Percentiles rank a stretch among this genome's conserved stretches.
These are phyloP conservation scores for Halcyon senegalensis DNA, from an alignment of 2,113 vertebrate species.

Conservation along the genomic window DNA sequence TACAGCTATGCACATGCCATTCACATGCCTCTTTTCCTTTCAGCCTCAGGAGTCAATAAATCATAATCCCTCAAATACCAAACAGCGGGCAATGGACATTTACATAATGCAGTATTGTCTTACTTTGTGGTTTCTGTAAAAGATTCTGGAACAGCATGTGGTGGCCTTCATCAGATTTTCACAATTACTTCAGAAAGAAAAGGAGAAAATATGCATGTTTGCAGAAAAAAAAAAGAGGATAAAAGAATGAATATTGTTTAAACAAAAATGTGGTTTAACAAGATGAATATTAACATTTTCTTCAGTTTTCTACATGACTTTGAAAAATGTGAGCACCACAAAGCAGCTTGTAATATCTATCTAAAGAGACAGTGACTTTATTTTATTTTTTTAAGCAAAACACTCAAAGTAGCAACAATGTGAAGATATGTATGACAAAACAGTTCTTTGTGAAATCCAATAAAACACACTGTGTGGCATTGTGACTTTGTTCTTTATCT, in stretches of 20 bases:
- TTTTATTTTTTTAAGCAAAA: neutral
- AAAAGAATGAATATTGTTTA: neutral
- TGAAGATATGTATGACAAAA: neutral
- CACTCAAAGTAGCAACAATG: neutral
- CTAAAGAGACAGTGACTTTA: neutral
- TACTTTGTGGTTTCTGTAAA: neutral
- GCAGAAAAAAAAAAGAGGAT: neutral
- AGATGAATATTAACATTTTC: neutral
- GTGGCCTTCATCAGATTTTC: neutral
- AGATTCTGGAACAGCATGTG: neutral
- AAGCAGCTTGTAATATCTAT: neutral
- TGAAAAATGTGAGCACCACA: neutral
- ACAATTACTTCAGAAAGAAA: neutral
- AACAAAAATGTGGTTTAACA: neutral
- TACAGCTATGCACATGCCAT: neutral
- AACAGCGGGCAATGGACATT: accelerated
- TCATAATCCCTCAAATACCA: neutral
- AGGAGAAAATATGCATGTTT: neutral
- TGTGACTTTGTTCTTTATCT: neutral
- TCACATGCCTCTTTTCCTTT: neutral
- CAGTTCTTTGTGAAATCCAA: neutral
- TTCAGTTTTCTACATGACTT: neutral
- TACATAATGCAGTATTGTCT: neutral
- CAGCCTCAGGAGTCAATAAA: neutral
- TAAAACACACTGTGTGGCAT: neutral